A percentile compares a stretch with the other conserved stretches of the same genome.
Evolutionary conservation across 2,113 vertebrate species (phyloP).

Genomic region (Pampusana beccarii): DNA sequence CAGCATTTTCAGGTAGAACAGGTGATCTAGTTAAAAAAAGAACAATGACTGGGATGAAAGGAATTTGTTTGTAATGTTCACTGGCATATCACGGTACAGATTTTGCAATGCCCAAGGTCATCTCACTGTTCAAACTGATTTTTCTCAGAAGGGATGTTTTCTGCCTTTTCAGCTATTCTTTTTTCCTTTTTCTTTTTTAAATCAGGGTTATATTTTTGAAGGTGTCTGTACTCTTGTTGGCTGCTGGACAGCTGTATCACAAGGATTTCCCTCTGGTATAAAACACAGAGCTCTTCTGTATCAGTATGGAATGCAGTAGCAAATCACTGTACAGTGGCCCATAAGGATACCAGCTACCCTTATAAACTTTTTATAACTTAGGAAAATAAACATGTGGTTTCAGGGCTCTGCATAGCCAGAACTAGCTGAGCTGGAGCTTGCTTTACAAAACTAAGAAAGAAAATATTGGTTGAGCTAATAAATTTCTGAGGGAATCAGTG

Average conservation of each 20-base stretch:
- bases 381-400: slow-evolving; percentile 87
- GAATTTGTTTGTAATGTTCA: neutral
- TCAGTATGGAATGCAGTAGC: slow-evolving; percentile 78
- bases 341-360: slow-evolving; percentile 80
- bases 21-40: neutral
- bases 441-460: slow-evolving; percentile 75
- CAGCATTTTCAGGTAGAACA: neutral
- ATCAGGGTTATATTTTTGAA: slow-evolving; percentile 44
- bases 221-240: slow-evolving; percentile 53
- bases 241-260: slow-evolving; percentile 61
- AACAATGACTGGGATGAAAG: neutral
- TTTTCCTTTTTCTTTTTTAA: neutral
- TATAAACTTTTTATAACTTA: slow-evolving; percentile 86
- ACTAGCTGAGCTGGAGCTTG: slow-evolving; percentile 69
- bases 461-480: slow-evolving; percentile 79
- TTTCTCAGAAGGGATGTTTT: slow-evolving; percentile 25
- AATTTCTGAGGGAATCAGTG: slow-evolving; percentile 70
- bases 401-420: slow-evolving; percentile 77
- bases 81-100: neutral
- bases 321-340: slow-evolving; percentile 74
- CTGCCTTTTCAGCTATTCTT: neutral
- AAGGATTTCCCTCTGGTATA: slow-evolving; percentile 72
- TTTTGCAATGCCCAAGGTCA: neutral
- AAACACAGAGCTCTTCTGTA: slow-evolving; percentile 81
- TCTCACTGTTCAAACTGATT: neutral